A percentile compares a stretch with the other conserved stretches of the same genome.
Conservation (phyloP, 2,797 vertebrate genomes). For the Chiloscyllium punctatum region DNA sequence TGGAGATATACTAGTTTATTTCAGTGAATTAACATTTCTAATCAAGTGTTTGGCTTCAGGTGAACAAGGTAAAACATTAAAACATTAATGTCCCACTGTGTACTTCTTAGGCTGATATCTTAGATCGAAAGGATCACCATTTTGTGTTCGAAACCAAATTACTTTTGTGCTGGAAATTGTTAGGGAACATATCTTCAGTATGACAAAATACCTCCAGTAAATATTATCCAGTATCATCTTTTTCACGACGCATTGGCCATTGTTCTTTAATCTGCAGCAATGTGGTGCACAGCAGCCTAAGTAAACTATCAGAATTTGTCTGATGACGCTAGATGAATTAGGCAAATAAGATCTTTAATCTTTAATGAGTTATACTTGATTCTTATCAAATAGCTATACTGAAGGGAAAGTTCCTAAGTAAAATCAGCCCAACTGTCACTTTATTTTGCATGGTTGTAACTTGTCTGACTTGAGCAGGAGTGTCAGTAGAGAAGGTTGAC, state of each 20-base stretch:
- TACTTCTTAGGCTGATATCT: background rate
- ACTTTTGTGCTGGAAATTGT: background rate
- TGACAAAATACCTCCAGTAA: background rate
- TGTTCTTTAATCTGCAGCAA: background rate
- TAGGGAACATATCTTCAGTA: background rate
- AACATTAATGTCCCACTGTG: background rate
- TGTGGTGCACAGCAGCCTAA: background rate
- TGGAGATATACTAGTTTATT: background rate
- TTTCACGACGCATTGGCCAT: background rate
- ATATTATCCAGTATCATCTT: background rate
- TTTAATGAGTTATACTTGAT: background rate
- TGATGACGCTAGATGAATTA: background rate
- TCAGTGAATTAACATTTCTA: background rate
- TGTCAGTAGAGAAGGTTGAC: background rate
- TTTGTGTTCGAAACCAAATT: background rate
- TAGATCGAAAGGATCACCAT: background rate
- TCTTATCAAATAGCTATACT: background rate
- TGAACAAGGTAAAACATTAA: background rate
- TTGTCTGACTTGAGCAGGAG: background rate
- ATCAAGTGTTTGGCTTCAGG: background rate
- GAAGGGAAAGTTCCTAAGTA: background rate
- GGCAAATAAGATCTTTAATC: background rate
- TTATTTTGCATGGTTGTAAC: background rate
- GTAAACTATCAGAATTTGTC: background rate
- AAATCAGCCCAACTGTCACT: background rate